Evolutionary conservation across 2,797 vertebrate genomes (phyloP).

Genomic region (Tachyglossus aculeatus): DNA sequence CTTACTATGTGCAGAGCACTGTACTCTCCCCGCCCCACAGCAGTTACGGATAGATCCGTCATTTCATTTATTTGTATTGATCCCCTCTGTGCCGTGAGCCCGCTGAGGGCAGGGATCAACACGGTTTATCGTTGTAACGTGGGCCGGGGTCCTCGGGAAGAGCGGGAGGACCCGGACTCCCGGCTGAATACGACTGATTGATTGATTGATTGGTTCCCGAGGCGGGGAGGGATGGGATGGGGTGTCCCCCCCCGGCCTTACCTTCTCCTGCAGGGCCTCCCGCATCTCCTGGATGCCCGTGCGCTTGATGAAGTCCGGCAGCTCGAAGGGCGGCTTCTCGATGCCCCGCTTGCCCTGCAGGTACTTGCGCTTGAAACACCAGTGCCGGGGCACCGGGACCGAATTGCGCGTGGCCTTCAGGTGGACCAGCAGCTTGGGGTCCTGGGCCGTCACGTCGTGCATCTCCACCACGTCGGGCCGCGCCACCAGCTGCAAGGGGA

Average conservation of each 20-base stretch:
- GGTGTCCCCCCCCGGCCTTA: constrained; percentile 35
- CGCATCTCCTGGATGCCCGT: constrained; percentile 97
- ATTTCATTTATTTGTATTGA: no score
- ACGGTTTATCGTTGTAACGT: no score
- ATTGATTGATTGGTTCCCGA: not conserved
- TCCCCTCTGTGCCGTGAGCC: no score
- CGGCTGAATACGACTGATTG: no score
- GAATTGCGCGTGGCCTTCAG: constrained; percentile 95
- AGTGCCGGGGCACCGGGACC: constrained; percentile 91
- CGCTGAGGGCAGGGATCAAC: no score
- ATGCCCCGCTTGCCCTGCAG: constrained; percentile 96
- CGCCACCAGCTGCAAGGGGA: constrained; percentile 81
- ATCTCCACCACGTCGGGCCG: constrained; percentile 95
- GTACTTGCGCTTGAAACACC: constrained; percentile 97
- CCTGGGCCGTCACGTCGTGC: constrained; percentile 94
- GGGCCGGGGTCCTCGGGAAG: not conserved
- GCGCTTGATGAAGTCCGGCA: constrained; percentile 93
- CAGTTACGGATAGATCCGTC: no score
- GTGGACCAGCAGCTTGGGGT: constrained; percentile 93
- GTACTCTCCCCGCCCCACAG: no score
- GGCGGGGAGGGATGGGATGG: not conserved
- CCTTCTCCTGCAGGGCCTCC: constrained; percentile 95
- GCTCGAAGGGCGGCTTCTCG: constrained; percentile 93
- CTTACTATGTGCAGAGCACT: no score
- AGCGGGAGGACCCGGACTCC: not conserved